phyloP scores from a whole-genome alignment of 2,888 invertebrate species.

The Caenorhabditis sp. region DNA sequence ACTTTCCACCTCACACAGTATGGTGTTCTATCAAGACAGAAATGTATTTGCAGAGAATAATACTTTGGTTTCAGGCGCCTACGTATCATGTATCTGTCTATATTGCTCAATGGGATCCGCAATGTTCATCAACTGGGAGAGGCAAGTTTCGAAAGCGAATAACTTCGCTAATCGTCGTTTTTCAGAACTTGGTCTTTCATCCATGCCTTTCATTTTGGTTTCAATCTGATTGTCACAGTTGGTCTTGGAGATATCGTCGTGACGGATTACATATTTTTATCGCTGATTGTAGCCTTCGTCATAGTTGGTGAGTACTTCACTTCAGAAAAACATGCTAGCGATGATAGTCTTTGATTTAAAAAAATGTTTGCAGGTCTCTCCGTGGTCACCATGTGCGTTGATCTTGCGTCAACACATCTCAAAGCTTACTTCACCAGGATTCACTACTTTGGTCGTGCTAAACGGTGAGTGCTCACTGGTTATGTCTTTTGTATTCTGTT shows the following conservation, averaged over 20 bases:
- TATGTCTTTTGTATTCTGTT: neutral
- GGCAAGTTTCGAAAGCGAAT: slow-evolving; percentile 43
- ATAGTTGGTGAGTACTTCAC: slow-evolving; percentile 83
- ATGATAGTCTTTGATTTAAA: no score
- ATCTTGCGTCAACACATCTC: slow-evolving; percentile 83
- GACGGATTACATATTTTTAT: slow-evolving; percentile 82
- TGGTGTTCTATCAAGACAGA: slow-evolving; percentile 50
- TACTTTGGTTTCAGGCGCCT: slow-evolving; percentile 76
- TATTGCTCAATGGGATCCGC: slow-evolving; percentile 83
- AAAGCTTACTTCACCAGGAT: slow-evolving; percentile 83
- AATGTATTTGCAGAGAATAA: neutral
- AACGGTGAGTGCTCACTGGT: slow-evolving; percentile 60
- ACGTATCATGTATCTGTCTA: slow-evolving; percentile 83
- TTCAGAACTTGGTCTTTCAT: slow-evolving; percentile 82
- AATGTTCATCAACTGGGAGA: slow-evolving; percentile 83
- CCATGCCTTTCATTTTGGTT: slow-evolving; percentile 83
- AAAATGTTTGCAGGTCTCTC: slow-evolving; percentile 76
- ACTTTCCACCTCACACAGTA: slow-evolving; percentile 54
- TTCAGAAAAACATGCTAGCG: no score
- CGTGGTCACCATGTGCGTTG: slow-evolving; percentile 84
- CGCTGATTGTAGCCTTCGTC: slow-evolving; percentile 83
- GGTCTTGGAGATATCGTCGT: slow-evolving; percentile 83
- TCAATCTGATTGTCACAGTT: slow-evolving; percentile 83
- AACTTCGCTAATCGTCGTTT: neutral
- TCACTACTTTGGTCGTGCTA: slow-evolving; percentile 83